These are phyloP conservation scores for Colletes gigas DNA, from an alignment of 1,140 invertebrate genomes.

Conservation along the genomic window DNA sequence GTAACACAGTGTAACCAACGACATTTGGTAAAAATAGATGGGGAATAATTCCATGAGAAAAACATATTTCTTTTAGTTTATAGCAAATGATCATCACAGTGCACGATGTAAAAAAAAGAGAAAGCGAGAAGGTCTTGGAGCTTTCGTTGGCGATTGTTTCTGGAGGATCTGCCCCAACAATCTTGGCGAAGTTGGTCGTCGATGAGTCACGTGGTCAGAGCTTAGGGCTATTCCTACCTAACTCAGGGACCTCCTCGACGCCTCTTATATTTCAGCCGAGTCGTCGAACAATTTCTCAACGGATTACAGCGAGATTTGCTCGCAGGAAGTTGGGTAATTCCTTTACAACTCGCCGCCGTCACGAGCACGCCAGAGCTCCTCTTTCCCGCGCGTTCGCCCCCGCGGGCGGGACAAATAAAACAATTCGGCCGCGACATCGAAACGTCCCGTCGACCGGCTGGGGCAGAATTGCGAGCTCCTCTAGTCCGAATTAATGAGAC, in stretches of 20 bases:
- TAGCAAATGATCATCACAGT: too few species aligned
- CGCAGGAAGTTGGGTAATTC: conserved; percentile 54
- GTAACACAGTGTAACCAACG: too few species aligned
- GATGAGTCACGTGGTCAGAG: not conserved
- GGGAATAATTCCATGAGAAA: too few species aligned
- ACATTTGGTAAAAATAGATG: too few species aligned
- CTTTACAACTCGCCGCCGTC: conserved; percentile 40
- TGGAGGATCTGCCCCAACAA: not conserved
- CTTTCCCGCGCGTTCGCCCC: not conserved
- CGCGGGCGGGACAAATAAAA: conserved; percentile 44
- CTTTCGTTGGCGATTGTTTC: not conserved
- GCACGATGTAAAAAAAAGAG: too few species aligned
- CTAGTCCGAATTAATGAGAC: conserved; percentile 45
- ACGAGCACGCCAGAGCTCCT: not conserved
- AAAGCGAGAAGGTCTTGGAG: not conserved
- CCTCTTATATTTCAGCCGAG: conserved; percentile 50
- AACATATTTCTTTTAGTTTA: too few species aligned
- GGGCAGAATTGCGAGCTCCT: conserved; percentile 31
- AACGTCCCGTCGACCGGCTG: conserved; percentile 17
- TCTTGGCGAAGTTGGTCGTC: not conserved
- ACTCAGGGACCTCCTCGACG: conserved; percentile 17
- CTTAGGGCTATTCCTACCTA: conserved; percentile 31
- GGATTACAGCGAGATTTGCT: conserved; percentile 57
- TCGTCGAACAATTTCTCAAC: conserved; percentile 60
- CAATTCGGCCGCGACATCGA: conserved; percentile 34